Evolutionary conservation across 2,797 vertebrate species (phyloP).

Genomic region (Leptoclinus maculatus): DNA sequence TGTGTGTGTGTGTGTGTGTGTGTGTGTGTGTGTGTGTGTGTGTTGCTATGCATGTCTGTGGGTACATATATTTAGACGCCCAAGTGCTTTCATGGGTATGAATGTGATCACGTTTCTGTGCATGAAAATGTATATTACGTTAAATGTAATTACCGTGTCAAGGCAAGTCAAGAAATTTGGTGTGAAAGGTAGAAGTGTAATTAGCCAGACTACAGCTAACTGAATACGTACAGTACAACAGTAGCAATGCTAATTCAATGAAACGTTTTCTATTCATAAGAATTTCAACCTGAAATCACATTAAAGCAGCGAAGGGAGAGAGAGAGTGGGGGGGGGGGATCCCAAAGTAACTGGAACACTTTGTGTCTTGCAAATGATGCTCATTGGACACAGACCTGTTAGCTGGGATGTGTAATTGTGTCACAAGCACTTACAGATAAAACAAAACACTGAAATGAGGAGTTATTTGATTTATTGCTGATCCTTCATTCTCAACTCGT

Average conservation of each 20-base stretch:
- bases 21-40: slow-evolving; percentile 19
- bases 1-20: slow-evolving; percentile 19
- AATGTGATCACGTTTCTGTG: slow-evolving; percentile 19
- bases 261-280: slow-evolving; percentile 45
- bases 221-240: slow-evolving; percentile 53
- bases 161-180: slow-evolving; percentile 55
- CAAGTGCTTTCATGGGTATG: not conserved
- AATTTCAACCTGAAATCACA: slow-evolving; percentile 49
- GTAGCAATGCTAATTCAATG: slow-evolving; percentile 61
- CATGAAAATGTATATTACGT: slow-evolving; percentile 45
- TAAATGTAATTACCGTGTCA: slow-evolving; percentile 45
- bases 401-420: not conserved
- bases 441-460: slow-evolving; percentile 1
- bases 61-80: not conserved
- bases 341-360: slow-evolving; percentile 11
- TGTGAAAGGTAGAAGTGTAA: slow-evolving; percentile 58
- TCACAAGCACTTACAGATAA: slow-evolving; percentile 2
- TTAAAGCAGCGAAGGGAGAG: slow-evolving; percentile 19
- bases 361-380: slow-evolving; percentile 14
- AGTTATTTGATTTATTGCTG: not conserved
- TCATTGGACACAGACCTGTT: slow-evolving; percentile 3
- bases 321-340: slow-evolving; percentile 9
- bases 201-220: slow-evolving; percentile 66
- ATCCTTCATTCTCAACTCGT: not conserved
- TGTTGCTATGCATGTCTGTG: not conserved